Evolutionary conservation across 2,888 invertebrate genomes (phyloP), one percentile per base, ranked within the genome.

Genomic region (Luperina nickerlii): DNA sequence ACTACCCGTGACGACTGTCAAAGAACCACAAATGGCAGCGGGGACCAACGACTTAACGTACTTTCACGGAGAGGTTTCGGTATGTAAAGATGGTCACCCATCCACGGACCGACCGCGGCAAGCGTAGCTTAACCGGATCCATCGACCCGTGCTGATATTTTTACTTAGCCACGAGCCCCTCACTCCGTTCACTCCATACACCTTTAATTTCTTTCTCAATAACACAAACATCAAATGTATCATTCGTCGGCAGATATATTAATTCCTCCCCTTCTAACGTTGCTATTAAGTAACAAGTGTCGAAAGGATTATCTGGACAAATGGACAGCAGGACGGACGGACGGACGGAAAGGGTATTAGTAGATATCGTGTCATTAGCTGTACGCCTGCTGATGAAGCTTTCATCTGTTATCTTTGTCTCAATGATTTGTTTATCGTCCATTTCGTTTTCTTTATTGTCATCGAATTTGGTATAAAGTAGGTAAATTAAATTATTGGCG

Each of bases 301-400:
- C 82, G 88, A 88, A 87, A 85, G 90, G 89, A 90, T 90, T 90
- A 90, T 85, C 90, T 88, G 89, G 86, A 90, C 90, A 86, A 81
- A 80, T 82, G 90, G 89, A 88, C 90, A 87, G 83, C 66, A 60
- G 82, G 83, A 79, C 79, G 67, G 76, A 76, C 81, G 68, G 75
- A 65, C 69, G 27, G 71, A 45, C 72, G 48, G 80, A 78, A 78
- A 83, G 87, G 88, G 90, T 84, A 86, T 89, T 89, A 87, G 84
- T 84, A 85, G 89, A 89, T 88, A 89, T 84, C 81, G 73, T 62
- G 85, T 88, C 82, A 85, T 83, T 79, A 80, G 82, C n/a, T 73
- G 65, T 24, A 38, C 68, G 74, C 54, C 71, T 79, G 84, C 62
- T 65, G 78, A 71, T 78, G 77, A 78, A 67, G 74, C 72, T 77